Evolutionary conservation across 2,113 vertebrate species (phyloP), one percentile per base, ranked within the genome.

Genomic region (Polypterus senegalus): DNA sequence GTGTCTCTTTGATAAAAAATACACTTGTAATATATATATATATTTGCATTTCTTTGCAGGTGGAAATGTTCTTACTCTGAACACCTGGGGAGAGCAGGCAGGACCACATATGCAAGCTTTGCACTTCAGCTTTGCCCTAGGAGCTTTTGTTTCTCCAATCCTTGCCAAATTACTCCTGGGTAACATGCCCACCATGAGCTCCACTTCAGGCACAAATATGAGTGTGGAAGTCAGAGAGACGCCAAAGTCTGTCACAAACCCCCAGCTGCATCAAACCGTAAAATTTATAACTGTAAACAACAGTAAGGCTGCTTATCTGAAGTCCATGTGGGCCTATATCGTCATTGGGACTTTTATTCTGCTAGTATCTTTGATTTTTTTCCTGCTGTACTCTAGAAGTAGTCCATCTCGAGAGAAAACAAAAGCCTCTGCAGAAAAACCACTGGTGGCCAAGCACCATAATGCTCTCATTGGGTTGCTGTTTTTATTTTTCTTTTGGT

Each of bases 41-140:
- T 27, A 27, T 27, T 27, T 27, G 27, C 27, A 6, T 57, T 48
- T 9, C 61, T 61, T 66, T 61, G 9, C 78, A 97, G 96, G 92
- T 75, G 92, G 88, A 3, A 98, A 97, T 1, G 80, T 98, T 27
- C 84, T 97, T 58, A 86, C 80, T 43, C 77, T 98, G 77, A 78
- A 79, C 54, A 83, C 86, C 0, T 98, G 96, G 96, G 86, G 83
- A 0, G 73, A 84, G 48, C 75, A 82, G 59, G 85, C 83, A 2
- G 92, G 89, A 10, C 91, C 94, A 0, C 88, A 94, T 48, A 69
- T 98, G 83, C 96, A 98, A 81, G 96, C 96, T 48, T 78, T 97
- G 10, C 94, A 98, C 73, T 98, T 97, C 84, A 90, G 88, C 74
- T 97, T 97, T 47, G 96, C 94, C 0, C 73, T 76, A 0, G 96